Evolutionary conservation across 2,888 invertebrate genomes (phyloP).

Genomic region (Lasioglossum calceatum): DNA sequence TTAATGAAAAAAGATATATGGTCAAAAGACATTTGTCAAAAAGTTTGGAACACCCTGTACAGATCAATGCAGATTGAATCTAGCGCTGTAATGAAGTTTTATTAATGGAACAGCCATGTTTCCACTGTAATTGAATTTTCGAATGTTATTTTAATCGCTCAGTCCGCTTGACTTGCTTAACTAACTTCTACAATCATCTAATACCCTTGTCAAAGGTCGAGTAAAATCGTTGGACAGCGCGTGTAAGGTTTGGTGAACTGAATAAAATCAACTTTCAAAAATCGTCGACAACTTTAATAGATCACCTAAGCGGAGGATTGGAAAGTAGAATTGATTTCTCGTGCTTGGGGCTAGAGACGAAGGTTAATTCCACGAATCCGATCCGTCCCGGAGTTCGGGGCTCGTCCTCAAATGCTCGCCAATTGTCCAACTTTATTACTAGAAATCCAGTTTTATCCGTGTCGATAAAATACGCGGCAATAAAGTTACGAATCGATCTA

Average conservation of each 20-base stretch:
- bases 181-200: background rate
- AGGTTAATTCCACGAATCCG: constrained; percentile 38
- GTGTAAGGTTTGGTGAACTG: background rate
- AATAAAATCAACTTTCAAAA: background rate
- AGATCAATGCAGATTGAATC: background rate
- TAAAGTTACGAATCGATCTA: constrained; percentile 79
- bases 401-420: constrained; percentile 10
- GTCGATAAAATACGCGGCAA: constrained; percentile 46
- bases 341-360: background rate
- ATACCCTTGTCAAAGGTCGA: background rate
- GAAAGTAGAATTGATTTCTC: constrained; percentile 24
- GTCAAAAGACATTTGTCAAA: too few relatives aligned
- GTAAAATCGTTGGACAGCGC: background rate
- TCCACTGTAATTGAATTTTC: background rate
- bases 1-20: too few relatives aligned
- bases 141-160: background rate
- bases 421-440: constrained; percentile 43
- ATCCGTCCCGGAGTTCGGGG: background rate
- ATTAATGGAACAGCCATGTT: background rate
- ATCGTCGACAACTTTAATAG: background rate
- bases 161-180: background rate
- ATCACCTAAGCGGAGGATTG: background rate
- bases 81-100: background rate
- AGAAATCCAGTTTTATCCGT: constrained; percentile 38
- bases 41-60: background rate